Evolutionary conservation across 1,140 invertebrate genomes (phyloP).

Genomic region (Trachelipus rathkii): DNA sequence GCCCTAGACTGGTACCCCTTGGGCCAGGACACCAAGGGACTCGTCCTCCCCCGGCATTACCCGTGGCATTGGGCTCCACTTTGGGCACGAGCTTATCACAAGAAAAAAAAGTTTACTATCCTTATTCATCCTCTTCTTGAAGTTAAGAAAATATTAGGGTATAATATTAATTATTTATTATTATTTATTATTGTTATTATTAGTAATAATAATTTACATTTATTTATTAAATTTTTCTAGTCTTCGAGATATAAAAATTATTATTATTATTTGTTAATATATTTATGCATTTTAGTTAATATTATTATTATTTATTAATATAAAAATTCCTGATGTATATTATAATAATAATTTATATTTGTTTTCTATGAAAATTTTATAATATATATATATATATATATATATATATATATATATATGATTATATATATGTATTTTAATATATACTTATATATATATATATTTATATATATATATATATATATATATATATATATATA

Average conservation of each 20-base stretch:
- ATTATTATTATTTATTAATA: too few relatives aligned
- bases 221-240: background rate
- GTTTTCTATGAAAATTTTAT: too few relatives aligned
- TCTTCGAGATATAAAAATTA: too few relatives aligned
- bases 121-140: background rate
- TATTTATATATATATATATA: background rate
- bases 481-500: constrained; percentile 18
- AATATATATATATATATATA: too few relatives aligned
- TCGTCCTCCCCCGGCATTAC: constrained; percentile 48
- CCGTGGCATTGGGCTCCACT: constrained; percentile 35
- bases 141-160: background rate
- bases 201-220: background rate
- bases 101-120: background rate
- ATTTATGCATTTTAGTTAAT: too few relatives aligned
- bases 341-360: too few relatives aligned
- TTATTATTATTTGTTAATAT: too few relatives aligned
- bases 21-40: constrained; percentile 61
- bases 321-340: too few relatives aligned
- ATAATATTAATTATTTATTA: background rate
- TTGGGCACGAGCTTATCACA: constrained; percentile 14
- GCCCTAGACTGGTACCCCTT: constrained; percentile 64
- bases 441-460: too few relatives aligned
- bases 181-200: background rate
- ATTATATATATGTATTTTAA: too few relatives aligned
- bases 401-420: too few relatives aligned